These are phyloP conservation scores for Scaptomyza hsui DNA, from an alignment of 1,140 invertebrate species.

Conservation along the genomic window DNA sequence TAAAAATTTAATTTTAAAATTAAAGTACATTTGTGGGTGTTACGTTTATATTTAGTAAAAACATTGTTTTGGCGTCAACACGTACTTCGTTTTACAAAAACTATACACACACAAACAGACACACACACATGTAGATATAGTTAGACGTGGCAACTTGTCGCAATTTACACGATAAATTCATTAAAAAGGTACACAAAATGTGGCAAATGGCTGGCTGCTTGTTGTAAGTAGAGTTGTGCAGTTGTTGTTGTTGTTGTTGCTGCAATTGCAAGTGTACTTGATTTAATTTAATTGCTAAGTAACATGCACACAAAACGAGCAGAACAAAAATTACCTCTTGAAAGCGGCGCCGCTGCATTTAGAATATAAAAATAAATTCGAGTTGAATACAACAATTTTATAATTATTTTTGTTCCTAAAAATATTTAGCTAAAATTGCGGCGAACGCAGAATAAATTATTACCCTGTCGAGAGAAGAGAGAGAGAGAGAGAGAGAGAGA, in stretches of 20 bases:
- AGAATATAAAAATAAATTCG: not conserved
- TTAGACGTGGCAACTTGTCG: constrained; percentile 58
- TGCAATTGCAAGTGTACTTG: constrained; percentile 62
- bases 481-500: too few relatives aligned
- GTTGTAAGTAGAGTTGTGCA: constrained; percentile 22
- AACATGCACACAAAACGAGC: constrained; percentile 55
- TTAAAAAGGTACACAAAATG: constrained; percentile 78
- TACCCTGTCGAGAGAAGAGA: constrained; percentile 23
- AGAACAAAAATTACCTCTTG: not conserved
- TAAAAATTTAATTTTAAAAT: constrained; percentile 73
- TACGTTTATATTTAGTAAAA: constrained; percentile 37
- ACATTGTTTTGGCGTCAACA: constrained; percentile 51
- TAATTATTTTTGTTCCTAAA: constrained; percentile 19
- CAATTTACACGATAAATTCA: constrained; percentile 80
- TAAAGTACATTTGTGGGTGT: constrained; percentile 50
- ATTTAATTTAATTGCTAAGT: constrained; percentile 74
- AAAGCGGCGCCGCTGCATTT: not conserved
- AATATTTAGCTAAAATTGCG: constrained; percentile 22
- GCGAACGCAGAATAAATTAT: constrained; percentile 52
- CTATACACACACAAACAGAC: constrained; percentile 9
- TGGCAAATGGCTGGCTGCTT: constrained; percentile 59
- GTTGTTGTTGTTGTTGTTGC: constrained; percentile 39
- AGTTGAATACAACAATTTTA: constrained; percentile 2
- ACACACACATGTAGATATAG: constrained; percentile 5
- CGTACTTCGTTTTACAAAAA: constrained; percentile 18